These are phyloP conservation scores for Apoderus coryli DNA, from an alignment of 2,888 invertebrate genomes.

Conservation along the genomic window DNA sequence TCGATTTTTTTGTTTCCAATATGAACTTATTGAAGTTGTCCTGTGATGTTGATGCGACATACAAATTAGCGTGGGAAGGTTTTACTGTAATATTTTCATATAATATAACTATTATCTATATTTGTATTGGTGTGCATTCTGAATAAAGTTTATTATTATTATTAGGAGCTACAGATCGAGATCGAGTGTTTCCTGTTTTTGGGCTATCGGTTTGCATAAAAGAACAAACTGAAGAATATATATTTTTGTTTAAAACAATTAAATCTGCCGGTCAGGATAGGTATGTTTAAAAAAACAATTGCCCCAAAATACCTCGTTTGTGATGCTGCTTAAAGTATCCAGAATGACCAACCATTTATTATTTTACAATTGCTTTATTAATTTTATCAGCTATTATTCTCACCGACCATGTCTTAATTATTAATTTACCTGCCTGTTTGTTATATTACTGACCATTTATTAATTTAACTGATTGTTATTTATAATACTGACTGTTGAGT, in stretches of 20 bases:
- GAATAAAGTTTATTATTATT: too few species aligned
- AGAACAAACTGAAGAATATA: constrained; percentile 12
- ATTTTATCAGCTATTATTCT: too few species aligned
- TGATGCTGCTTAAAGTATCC: constrained; percentile 2
- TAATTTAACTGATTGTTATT: too few species aligned
- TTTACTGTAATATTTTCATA: too few species aligned
- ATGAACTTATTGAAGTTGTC: constrained; percentile 6
- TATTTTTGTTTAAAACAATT: constrained; percentile 11
- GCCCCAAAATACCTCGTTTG: constrained; percentile 3
- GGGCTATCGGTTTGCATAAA: constrained; percentile 10
- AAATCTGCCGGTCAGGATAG: constrained; percentile 5
- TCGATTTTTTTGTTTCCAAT: constrained; percentile 9
- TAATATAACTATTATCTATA: too few species aligned
- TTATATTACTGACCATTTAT: too few species aligned
- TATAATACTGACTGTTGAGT: too few species aligned
- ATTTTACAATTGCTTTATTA: too few species aligned
- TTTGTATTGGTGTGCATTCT: too few species aligned
- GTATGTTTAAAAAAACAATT: constrained; percentile 1
- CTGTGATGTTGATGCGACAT: constrained; percentile 9
- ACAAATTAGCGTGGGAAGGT: constrained; percentile 11
- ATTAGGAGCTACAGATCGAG: constrained; percentile 9
- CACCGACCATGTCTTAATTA: too few species aligned
- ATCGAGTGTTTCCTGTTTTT: constrained; percentile 11
- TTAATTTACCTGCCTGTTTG: too few species aligned
- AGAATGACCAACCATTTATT: too few species aligned